Conservation (phyloP, 2,888 invertebrate species). For the Balanococcus diminutus region DNA sequence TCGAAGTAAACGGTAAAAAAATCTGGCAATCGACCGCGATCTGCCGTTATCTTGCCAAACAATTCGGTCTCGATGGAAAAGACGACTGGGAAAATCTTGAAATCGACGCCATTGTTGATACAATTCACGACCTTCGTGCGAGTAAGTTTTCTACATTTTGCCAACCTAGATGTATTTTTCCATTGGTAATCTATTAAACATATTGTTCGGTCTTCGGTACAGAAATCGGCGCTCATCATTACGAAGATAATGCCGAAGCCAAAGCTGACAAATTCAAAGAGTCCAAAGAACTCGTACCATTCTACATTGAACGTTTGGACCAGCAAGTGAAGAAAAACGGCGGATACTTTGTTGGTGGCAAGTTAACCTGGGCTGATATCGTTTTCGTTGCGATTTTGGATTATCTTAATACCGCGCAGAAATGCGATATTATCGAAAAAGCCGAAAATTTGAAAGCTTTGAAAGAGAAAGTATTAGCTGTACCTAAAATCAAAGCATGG, state of each 20-base stretch:
- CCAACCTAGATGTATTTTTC: not conserved
- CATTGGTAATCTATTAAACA: too few species aligned
- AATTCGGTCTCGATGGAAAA: constrained; percentile 67
- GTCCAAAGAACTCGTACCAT: constrained; percentile 67
- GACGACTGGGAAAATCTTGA: constrained; percentile 68
- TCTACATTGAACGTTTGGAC: constrained; percentile 67
- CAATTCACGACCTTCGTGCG: constrained; percentile 65
- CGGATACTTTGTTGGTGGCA: constrained; percentile 67
- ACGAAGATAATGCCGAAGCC: constrained; percentile 65
- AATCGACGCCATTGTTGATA: constrained; percentile 70
- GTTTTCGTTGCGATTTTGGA: constrained; percentile 60
- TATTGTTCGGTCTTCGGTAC: constrained; percentile 8
- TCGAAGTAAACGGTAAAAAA: constrained; percentile 70
- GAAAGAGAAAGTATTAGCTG: constrained; percentile 60
- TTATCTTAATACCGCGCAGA: constrained; percentile 59
- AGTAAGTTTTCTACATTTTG: constrained; percentile 30
- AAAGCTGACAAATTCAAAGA: constrained; percentile 65
- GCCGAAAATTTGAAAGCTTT: constrained; percentile 61
- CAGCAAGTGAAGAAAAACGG: constrained; percentile 67
- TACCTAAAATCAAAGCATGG: constrained; percentile 62
- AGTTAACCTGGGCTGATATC: constrained; percentile 62
- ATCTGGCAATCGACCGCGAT: constrained; percentile 69
- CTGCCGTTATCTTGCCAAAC: constrained; percentile 69
- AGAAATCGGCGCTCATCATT: constrained; percentile 64
- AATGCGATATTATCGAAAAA: constrained; percentile 60